phyloP scores from a whole-genome alignment of 2,797 vertebrate species.

The Spondyliosoma cantharus region DNA sequence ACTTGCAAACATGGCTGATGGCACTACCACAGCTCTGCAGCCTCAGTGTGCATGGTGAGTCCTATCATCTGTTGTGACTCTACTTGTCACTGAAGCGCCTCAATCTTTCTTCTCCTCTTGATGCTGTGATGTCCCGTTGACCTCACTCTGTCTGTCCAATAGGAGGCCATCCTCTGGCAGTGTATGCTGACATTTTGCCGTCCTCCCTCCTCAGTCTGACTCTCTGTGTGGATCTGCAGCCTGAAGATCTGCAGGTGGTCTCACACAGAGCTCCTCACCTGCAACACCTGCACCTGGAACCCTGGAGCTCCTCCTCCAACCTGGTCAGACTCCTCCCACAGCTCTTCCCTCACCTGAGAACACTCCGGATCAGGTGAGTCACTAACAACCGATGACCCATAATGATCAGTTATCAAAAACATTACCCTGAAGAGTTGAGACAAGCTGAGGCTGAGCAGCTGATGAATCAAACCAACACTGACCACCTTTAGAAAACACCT shows the following conservation, averaged over 20 bases:
- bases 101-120: background rate
- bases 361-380: constrained; percentile 53
- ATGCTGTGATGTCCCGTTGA: constrained; percentile 3
- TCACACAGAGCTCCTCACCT: constrained; percentile 49
- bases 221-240: constrained; percentile 59
- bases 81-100: too few species aligned
- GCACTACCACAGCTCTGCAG: constrained; percentile 49
- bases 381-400: background rate
- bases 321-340: constrained; percentile 58
- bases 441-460: background rate
- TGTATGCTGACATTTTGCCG: constrained; percentile 52
- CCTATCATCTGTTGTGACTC: background rate
- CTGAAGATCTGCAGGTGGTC: constrained; percentile 56
- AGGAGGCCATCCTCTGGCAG: constrained; percentile 66
- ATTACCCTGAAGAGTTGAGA: background rate
- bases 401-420: background rate
- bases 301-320: constrained; percentile 63
- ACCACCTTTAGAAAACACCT: too few species aligned
- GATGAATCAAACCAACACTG: too few species aligned
- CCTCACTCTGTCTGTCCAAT: background rate
- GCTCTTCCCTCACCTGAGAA: constrained; percentile 61
- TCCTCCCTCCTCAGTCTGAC: constrained; percentile 61
- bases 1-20: constrained; percentile 66
- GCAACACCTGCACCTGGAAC: constrained; percentile 67
- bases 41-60: constrained; percentile 64